Evolutionary conservation across 2,797 vertebrate genomes (phyloP), one percentile per base, ranked within the genome.

Genomic region (Chanos chanos): DNA sequence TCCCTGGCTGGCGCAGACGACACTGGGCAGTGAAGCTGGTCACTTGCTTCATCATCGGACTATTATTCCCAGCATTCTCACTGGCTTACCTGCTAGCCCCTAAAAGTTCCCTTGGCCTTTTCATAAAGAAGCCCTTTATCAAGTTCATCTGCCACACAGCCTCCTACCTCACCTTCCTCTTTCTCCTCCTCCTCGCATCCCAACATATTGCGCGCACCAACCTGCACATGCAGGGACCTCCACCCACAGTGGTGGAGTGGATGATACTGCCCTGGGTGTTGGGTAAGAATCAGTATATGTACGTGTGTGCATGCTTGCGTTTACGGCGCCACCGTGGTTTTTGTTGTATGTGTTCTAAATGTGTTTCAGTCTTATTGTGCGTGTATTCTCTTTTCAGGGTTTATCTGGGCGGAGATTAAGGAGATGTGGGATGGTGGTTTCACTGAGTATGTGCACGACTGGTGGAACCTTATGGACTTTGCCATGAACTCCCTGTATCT

Each of bases 381-480:
- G 49, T 58, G 33, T 27, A n/a, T 28, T 33, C 2, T 27, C 8
- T 2, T 67, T 54, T 19, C 81, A 98, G 95, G 95, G 75, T 97
- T 98, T 79, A 98, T 98, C 80, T 98, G 95, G 95, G 95, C 95
- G 59, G 95, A 98, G 84, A 98, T 97, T 73, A 98, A 98, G 66
- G 94, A 98, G 77, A 98, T 97, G 95, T 97, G 95, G 95, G 94
- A 97, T 12, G 95, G 95, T 16, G 95, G 95, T 62, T 97, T 98
- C 85, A 95, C 90, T 8, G 94, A 97, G 77, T 98, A 98, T 0
- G 89, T 97, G 12, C 95, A 98, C 0, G 95, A 98, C 80, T 98
- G 94, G 95, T 98, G 95, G 95, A 97, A 98, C 79, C 87, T 97
- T 73, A 97, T 98, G 95, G 95, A 97, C 86, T 98, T 97, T 70